phyloP scores from a whole-genome alignment of 2,797 vertebrate species.

The Epinephelus awoara region DNA sequence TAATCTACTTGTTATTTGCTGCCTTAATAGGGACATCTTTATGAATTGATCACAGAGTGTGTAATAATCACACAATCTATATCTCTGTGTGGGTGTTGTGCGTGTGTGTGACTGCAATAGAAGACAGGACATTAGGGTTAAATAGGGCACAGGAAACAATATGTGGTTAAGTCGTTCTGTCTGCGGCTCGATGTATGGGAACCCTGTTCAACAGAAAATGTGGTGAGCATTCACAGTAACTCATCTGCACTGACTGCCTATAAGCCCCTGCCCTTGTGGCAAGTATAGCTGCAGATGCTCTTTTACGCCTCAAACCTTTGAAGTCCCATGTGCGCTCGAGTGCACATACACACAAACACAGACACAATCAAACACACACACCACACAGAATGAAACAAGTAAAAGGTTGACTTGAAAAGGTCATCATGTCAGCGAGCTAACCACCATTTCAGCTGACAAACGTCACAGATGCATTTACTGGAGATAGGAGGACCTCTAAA shows the following conservation, averaged over 20 bases:
- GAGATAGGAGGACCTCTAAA: not conserved
- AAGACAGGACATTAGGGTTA: constrained; percentile 11
- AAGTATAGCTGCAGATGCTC: constrained; percentile 66
- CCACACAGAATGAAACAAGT: constrained; percentile 43
- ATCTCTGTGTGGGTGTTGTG: not conserved
- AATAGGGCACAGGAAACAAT: constrained; percentile 35
- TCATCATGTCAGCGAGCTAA: constrained; percentile 49
- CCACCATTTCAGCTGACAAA: constrained; percentile 46
- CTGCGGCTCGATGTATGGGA: not conserved
- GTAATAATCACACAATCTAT: not conserved
- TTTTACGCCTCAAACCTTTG: constrained; percentile 59
- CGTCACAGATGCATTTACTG: constrained; percentile 47
- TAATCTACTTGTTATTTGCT: not conserved
- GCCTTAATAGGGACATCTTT: not conserved
- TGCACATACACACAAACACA: not conserved
- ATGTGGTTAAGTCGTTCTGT: constrained; percentile 41
- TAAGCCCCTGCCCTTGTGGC: constrained; percentile 44
- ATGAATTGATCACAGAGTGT: not conserved
- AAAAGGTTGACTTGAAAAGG: constrained; percentile 62
- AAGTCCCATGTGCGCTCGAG: constrained; percentile 33
- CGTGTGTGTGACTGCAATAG: not conserved
- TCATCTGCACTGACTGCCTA: constrained; percentile 28
- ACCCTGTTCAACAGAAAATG: constrained; percentile 36
- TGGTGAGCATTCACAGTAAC: constrained; percentile 41
- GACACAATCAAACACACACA: constrained; percentile 23